Evolutionary conservation across 2,888 invertebrate species (phyloP), one percentile per base, ranked within the genome.

Genomic region (Dinocampus coccinellae): DNA sequence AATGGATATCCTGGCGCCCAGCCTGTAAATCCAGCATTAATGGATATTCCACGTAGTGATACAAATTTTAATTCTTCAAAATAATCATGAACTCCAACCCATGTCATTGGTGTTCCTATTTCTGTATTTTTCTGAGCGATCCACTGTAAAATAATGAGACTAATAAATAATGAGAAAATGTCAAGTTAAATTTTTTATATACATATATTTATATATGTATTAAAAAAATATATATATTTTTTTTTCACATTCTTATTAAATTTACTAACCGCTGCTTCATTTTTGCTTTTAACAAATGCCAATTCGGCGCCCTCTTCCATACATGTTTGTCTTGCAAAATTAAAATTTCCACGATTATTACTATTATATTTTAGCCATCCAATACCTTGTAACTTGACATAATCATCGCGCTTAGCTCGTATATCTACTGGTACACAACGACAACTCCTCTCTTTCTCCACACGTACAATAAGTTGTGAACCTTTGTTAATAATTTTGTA

Each of bases 341-440:
- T 70, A 52, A 65, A 70, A 10, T 9, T 7, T n/a, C 24, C 58
- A 9, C n/a, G 47, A 6, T 29, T 33, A 9, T 29, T 33, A 9
- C n/a, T 22, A 60, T 70, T 60, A 33, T 66, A 16, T 6, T 70
- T 70, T 20, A 65, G 52, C 65, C 60, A 70, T 39, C 70, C 70
- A 52, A 70, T 52, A 20, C 29, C 60, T 29, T 42, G 22, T 26
- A 52, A 6, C 11, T 42, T n/a, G 20, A 53, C 34, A 52, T 70
- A 70, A 53, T 42, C 70, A n/a, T 60, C 36, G 7, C 60, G 24
- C 13, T 34, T 26, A 11, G 42, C 11, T 60, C 36, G 20, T 60
- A 20, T 33, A 20, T 26, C 36, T 29, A 42, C 39, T 33, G 42
- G 47, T 47, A 24, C 10, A 47, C 60, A 60, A 7, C 39, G 47